These are phyloP conservation scores for Zaprionus africanus DNA, from an alignment of 1,140 invertebrate species.

Conservation along the genomic window DNA sequence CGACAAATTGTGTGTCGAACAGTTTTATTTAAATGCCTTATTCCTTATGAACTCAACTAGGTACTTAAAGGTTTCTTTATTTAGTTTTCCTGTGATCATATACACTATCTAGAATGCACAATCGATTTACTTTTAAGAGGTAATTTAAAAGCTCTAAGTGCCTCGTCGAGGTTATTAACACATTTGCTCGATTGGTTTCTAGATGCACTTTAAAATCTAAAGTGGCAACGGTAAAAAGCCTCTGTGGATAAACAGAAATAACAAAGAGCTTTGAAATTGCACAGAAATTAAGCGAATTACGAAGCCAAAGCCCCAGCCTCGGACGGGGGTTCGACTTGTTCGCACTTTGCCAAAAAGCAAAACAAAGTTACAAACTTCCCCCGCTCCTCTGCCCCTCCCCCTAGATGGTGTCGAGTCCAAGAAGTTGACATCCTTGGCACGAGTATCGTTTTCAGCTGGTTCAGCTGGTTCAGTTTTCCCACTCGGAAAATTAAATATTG, in stretches of 20 bases:
- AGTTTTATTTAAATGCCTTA: background rate
- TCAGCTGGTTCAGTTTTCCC: constrained; percentile 26
- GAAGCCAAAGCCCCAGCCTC: constrained; percentile 7
- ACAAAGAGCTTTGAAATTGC: constrained; percentile 26
- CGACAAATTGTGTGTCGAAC: background rate
- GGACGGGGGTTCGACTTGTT: constrained; percentile 39
- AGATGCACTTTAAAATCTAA: background rate
- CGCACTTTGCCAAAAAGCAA: constrained; percentile 37
- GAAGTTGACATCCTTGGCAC: constrained; percentile 81
- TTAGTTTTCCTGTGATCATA: too few relatives aligned
- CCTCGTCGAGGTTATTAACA: background rate
- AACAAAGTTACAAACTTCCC: background rate
- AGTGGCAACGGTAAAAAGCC: background rate
- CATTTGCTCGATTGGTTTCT: background rate
- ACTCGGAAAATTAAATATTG: constrained; percentile 64
- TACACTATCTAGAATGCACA: background rate
- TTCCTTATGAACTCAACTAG: background rate
- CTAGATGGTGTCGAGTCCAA: constrained; percentile 33
- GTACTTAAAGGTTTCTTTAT: background rate
- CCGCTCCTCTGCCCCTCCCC: too few relatives aligned
- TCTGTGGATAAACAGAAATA: constrained; percentile 13
- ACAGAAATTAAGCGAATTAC: constrained; percentile 34
- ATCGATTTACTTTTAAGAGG: background rate
- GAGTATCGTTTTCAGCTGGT: constrained; percentile 56
- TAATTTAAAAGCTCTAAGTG: background rate